Percentiles rank a stretch among this genome's conserved stretches.
Evolutionary conservation across 2,888 invertebrate genomes (phyloP).

Genomic region (Lasioglossum vierecki): DNA sequence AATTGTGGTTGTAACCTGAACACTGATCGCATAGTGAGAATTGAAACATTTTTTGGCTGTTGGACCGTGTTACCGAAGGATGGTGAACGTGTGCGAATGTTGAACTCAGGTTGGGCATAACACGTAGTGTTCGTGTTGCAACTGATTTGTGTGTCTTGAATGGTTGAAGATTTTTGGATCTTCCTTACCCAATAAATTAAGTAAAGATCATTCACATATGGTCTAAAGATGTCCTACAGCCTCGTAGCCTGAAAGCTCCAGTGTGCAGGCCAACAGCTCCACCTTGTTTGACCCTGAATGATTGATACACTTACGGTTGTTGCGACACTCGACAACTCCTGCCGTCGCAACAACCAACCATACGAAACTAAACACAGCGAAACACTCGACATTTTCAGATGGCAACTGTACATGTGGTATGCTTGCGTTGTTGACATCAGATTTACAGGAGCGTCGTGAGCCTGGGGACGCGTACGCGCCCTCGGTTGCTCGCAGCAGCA

Average conservation of each 20-base stretch:
- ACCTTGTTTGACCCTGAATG: neutral
- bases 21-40: too few relatives aligned
- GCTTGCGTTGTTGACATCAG: conserved; percentile 83
- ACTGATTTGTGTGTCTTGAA: neutral
- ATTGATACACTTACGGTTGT: neutral
- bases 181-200: neutral
- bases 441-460: conserved; percentile 83
- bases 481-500: conserved; percentile 81
- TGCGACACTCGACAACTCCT: neutral
- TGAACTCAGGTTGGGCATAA: neutral
- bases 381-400: conserved; percentile 79
- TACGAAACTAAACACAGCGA: conserved; percentile 53
- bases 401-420: conserved; percentile 83
- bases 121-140: neutral
- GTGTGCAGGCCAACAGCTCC: neutral
- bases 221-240: neutral
- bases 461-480: conserved; percentile 77
- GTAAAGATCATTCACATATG: neutral
- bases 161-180: neutral
- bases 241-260: neutral
- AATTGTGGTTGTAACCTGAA: too few relatives aligned
- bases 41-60: too few relatives aligned
- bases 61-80: too few relatives aligned
- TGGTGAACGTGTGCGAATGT: neutral
- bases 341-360: neutral